Base-by-base conservation (phyloP, 1,140 invertebrate species). In the Pseudomyrmex gracilis region DNA sequence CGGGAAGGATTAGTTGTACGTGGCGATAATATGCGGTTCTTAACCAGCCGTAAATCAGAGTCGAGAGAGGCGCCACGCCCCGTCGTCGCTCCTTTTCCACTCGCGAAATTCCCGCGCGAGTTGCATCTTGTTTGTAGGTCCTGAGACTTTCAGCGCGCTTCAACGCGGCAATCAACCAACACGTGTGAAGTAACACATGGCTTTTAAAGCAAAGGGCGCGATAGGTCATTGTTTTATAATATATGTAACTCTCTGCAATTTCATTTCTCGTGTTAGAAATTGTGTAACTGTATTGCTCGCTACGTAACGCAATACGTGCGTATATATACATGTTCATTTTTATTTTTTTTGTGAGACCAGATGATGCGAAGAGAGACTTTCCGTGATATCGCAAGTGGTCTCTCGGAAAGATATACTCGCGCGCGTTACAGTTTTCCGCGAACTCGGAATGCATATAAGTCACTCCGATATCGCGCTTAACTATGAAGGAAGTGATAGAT, bases 31-130 rank as follows among this genome's bases (percentile, higher is more conserved):
- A 87, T 90, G 85, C 88, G 91, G 89, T 90, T 93, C 92, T 92
- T 91, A 92, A 92, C 91, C 88, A 87, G 68, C 88, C 90, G 90
- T 93, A 94, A 93, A 94, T 93, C 92, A 94, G 92, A 94, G 90
- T 92, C 91, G 71, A 73, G 90, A 93, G 91, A 90, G 84, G 73
- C 84, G 73, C 66, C 64, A 63, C 71, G 66, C 67, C 55, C 64
- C 53, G 24, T 66, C 53, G 24, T 66, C 61, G 60, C 61, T 74
- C 60, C 60, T 66, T 60, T 76, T 83, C 51, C 61, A 70, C 71
- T 61, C 58, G 73, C 55, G 78, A 76, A 67, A 84, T 80, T 71
- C 84, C 76, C 43, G 43, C n/a, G 43, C n/a, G 60, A 60, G 71
- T 77, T 87, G 78, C 20, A 24, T 82, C 55, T 15, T 17, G n/a